These are phyloP conservation scores for Notolepis coatsorum DNA, from an alignment of 2,797 vertebrate genomes.

Conservation along the genomic window DNA sequence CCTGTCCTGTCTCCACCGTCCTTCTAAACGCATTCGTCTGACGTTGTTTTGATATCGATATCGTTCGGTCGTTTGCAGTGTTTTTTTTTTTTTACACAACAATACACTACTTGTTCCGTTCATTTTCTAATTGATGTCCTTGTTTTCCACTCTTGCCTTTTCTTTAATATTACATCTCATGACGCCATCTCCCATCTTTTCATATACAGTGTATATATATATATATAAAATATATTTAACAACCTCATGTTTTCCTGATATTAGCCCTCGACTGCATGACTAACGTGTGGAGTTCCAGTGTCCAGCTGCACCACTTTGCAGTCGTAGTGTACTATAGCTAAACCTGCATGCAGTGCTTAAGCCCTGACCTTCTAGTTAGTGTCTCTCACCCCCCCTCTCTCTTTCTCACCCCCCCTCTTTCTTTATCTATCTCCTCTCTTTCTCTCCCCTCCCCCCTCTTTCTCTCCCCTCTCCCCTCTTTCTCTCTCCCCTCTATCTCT, in stretches of 20 bases:
- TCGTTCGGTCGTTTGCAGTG: background rate
- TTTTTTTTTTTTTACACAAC: background rate
- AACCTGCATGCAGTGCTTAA: conserved; percentile 60
- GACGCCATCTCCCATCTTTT: conserved; percentile 22
- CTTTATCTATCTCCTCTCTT: conserved; percentile 18
- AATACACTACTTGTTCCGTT: background rate
- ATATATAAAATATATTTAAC: conserved; percentile 10
- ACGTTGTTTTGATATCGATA: background rate
- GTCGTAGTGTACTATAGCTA: conserved; percentile 47
- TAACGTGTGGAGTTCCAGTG: conserved; percentile 63
- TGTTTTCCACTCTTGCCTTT: background rate
- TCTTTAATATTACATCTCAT: conserved; percentile 9
- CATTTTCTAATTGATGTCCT: background rate
- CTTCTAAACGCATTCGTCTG: background rate
- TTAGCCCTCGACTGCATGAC: conserved; percentile 37
- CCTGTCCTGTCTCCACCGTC: background rate
- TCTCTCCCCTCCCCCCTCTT: too few species aligned
- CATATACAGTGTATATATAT: too few species aligned
- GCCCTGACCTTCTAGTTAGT: background rate
- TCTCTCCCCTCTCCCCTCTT: too few species aligned
- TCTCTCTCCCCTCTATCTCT: background rate
- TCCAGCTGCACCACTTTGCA: conserved; percentile 45
- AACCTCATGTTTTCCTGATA: conserved; percentile 21
- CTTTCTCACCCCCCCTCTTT: background rate
- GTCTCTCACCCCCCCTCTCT: background rate